Base-by-base conservation (phyloP, 2,888 invertebrate species). In the Ametastegia equiseti region DNA sequence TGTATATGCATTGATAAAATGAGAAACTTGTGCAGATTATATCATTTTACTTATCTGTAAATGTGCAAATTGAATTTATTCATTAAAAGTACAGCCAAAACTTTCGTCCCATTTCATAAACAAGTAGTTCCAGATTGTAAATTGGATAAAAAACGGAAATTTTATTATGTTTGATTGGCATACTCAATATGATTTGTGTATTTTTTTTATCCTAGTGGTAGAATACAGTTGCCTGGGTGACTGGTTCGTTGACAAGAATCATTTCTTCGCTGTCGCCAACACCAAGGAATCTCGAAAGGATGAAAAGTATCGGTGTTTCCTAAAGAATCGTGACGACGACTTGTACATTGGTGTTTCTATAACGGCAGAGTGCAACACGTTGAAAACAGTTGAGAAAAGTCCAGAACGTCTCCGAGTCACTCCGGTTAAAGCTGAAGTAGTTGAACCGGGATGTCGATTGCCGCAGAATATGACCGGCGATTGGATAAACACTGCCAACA, bases 401-500 rank as follows among this genome's bases (percentile, higher is more conserved):
- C 98, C 98, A 0, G 98, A 97, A 90, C 95, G 98, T 92, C 94
- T 98, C 81, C 94, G 96, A 84, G 93, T 98, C 30, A 97, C 96
- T 1, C 97, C 98, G 78, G 97, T 97, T 88, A 96, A 98, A 93
- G 94, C 97, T 0, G 98, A 98, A 92, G 95, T 96, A 7, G 97
- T 98, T 0, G 96, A 96, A 85, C 97, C 99, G 3, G 97, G 97
- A 0, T 99, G 99, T 89, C 95, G 97, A 65, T 92, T 99, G 82
- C 98, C 99, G 0, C 96, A 97, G 90, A 98, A 99, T 91, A 98
- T 98, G 92, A 95, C 96, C 0, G 98, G 99, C 0, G 95, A 97
- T 30, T 99, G 99, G 99, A 97, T 98, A 78, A 99, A 99, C 88
- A 98, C 99, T 0, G 98, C 98, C 0, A 98, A 99, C 90, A 97